phyloP scores from a whole-genome alignment of 2,888 invertebrate species.

The Adelognathus sp. region DNA sequence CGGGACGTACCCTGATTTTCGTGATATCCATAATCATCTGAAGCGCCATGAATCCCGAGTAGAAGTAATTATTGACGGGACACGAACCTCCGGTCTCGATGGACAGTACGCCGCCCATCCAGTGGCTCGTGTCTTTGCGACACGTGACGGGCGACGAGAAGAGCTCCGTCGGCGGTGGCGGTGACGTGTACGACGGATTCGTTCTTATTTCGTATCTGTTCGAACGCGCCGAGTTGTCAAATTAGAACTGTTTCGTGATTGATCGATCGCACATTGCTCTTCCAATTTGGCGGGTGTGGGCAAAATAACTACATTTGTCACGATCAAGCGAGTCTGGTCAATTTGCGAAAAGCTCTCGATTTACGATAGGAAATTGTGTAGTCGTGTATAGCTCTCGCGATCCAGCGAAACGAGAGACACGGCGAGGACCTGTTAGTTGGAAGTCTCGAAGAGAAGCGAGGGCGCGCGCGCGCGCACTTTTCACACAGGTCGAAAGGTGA shows the following conservation, averaged over 20 bases:
- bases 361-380: conserved; percentile 37
- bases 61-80: conserved; percentile 89
- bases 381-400: conserved; percentile 11
- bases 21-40: conserved; percentile 88
- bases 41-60: conserved; percentile 88
- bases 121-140: conserved; percentile 84
- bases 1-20: conserved; percentile 85
- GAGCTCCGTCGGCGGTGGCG: conserved; percentile 86
- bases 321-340: background rate
- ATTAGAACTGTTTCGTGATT: background rate
- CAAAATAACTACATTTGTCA: conserved; percentile 34
- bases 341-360: background rate
- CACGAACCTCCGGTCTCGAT: conserved; percentile 88
- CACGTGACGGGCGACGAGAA: conserved; percentile 87
- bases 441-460: background rate
- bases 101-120: conserved; percentile 86
- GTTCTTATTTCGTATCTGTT: conserved; percentile 88
- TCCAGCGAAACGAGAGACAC: background rate
- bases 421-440: background rate
- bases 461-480: too few relatives aligned
- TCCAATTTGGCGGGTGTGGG: background rate
- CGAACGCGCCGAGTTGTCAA: background rate
- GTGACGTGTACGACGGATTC: conserved; percentile 86
- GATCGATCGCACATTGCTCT: conserved; percentile 3
- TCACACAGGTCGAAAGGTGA: conserved; percentile 16